Evolutionary conservation across 53 echinoderm and acorn worm genomes (phyloP).

Genomic region (Apostichopus leukothele): DNA sequence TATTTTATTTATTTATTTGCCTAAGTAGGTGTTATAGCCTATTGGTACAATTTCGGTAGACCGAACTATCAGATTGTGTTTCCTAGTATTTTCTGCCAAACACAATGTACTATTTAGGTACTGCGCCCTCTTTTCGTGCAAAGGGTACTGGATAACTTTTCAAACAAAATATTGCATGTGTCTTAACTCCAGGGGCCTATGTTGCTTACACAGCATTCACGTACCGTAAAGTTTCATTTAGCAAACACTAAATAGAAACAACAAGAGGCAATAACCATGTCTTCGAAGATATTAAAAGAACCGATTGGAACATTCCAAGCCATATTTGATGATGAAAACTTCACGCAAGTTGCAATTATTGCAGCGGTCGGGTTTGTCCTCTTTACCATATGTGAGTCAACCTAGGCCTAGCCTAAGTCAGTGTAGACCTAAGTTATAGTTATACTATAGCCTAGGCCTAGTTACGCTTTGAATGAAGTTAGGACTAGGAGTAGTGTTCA

Average conservation of each 20-base stretch:
- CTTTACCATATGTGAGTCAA: neutral
- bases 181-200: neutral
- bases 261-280: neutral
- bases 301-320: neutral
- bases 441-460: too few relatives aligned
- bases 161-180: neutral
- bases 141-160: neutral
- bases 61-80: too few relatives aligned
- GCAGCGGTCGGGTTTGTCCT: neutral
- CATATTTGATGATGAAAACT: neutral
- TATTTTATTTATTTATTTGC: too few relatives aligned
- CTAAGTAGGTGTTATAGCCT: too few relatives aligned
- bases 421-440: too few relatives aligned
- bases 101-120: too few relatives aligned
- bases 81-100: too few relatives aligned
- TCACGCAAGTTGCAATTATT: neutral
- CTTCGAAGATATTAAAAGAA: neutral
- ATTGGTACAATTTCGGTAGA: too few relatives aligned
- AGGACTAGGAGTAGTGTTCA: too few relatives aligned
- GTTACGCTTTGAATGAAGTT: too few relatives aligned
- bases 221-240: neutral
- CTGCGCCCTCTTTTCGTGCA: conserved; percentile 5
- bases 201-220: neutral
- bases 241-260: neutral
- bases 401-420: too few relatives aligned